A percentile compares a stretch with the other conserved stretches of the same genome.
Evolutionary conservation across 2,888 invertebrate species (phyloP).

Genomic region (Gerris lacustris): DNA sequence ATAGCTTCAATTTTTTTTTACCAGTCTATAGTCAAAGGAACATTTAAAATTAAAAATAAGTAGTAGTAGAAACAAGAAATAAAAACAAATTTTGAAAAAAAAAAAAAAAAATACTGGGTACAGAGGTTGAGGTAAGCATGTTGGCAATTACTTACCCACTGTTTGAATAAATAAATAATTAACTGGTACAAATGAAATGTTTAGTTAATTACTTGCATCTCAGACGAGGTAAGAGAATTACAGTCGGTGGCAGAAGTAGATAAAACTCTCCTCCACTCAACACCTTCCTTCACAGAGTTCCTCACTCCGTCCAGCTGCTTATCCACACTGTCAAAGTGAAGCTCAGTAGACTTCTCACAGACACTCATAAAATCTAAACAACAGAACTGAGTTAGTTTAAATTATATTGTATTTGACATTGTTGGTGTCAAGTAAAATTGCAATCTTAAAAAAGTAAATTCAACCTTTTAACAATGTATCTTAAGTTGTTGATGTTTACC

Average conservation of each 20-base stretch:
- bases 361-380: conserved; percentile 52
- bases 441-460: not conserved
- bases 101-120: too few relatives aligned
- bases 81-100: too few relatives aligned
- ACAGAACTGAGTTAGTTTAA: conserved; percentile 17
- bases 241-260: conserved; percentile 20
- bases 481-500: too few relatives aligned
- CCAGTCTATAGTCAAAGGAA: too few relatives aligned
- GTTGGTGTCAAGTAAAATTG: not conserved
- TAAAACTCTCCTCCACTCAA: conserved; percentile 36
- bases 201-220: conserved; percentile 28
- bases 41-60: too few relatives aligned
- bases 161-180: too few relatives aligned
- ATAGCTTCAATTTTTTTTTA: too few relatives aligned
- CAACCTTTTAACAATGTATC: too few relatives aligned
- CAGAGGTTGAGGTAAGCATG: too few relatives aligned
- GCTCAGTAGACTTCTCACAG: conserved; percentile 75
- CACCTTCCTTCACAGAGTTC: conserved; percentile 46
- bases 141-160: too few relatives aligned
- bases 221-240: conserved; percentile 30
- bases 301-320: conserved; percentile 66
- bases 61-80: too few relatives aligned
- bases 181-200: too few relatives aligned
- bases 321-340: conserved; percentile 82
- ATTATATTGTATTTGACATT: not conserved